phyloP scores from a whole-genome alignment of 2,113 vertebrate species.

The Mormoops blainvillei region DNA sequence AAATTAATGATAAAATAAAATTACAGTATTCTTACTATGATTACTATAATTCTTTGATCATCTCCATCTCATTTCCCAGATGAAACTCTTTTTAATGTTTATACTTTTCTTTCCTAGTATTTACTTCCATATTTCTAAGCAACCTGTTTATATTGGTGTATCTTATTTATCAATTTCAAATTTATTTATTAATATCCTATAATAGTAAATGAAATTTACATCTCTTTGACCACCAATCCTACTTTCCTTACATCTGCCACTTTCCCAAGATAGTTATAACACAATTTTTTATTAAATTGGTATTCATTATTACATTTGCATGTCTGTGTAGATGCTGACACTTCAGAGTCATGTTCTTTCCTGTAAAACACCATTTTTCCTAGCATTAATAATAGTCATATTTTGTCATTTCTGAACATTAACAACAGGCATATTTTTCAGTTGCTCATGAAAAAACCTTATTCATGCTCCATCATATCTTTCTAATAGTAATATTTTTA shows the following conservation, averaged over 20 bases:
- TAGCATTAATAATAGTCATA: neutral
- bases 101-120: neutral
- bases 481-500: neutral
- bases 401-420: constrained; percentile 5
- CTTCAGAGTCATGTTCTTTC: neutral
- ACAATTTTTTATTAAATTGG: neutral
- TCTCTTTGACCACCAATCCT: neutral
- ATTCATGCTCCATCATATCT: neutral
- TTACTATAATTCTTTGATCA: neutral
- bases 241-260: neutral
- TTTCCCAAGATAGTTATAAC: neutral
- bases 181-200: neutral
- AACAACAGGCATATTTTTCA: neutral
- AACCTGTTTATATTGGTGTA: neutral
- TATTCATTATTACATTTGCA: neutral
- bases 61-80: neutral
- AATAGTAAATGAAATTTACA: neutral
- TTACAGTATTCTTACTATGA: neutral
- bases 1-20: neutral
- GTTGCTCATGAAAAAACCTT: neutral
- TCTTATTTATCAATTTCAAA: neutral
- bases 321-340: neutral
- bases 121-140: neutral
- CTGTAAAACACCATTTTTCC: neutral
- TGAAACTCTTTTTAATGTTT: neutral